Conservation (phyloP, 2,797 vertebrate species). For the Enteromius trimaculatus region DNA sequence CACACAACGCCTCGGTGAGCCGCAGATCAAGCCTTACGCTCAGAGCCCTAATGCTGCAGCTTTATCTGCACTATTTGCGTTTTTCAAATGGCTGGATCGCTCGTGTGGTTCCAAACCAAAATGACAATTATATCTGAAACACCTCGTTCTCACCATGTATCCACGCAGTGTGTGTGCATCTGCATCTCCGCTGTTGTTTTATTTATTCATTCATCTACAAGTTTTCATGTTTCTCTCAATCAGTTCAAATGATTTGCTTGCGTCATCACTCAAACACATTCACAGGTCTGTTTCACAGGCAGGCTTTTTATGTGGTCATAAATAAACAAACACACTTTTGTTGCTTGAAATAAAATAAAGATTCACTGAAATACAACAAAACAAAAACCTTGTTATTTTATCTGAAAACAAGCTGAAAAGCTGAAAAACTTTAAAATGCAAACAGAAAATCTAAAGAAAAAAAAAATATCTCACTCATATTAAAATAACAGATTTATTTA, state of each 20-base stretch:
- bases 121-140: background rate
- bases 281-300: background rate
- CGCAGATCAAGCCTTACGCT: slow-evolving; percentile 1
- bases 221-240: background rate
- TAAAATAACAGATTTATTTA: background rate
- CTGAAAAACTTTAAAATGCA: background rate
- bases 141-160: background rate
- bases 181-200: background rate
- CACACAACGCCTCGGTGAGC: slow-evolving; percentile 17
- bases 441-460: background rate
- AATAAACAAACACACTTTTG: background rate
- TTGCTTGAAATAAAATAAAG: background rate
- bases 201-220: background rate
- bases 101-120: slow-evolving; percentile 14
- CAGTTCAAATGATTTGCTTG: background rate
- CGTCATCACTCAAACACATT: background rate
- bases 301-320: background rate
- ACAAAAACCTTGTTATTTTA: background rate
- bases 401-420: background rate
- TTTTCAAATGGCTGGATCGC: slow-evolving; percentile 10
- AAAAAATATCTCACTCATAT: background rate
- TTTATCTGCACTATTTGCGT: slow-evolving; percentile 19
- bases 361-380: background rate
- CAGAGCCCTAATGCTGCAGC: background rate
- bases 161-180: background rate